A percentile compares a stretch with the other conserved stretches of the same genome.
phyloP scores from a whole-genome alignment of 2,888 invertebrate genomes.

The Melanotus villosus region DNA sequence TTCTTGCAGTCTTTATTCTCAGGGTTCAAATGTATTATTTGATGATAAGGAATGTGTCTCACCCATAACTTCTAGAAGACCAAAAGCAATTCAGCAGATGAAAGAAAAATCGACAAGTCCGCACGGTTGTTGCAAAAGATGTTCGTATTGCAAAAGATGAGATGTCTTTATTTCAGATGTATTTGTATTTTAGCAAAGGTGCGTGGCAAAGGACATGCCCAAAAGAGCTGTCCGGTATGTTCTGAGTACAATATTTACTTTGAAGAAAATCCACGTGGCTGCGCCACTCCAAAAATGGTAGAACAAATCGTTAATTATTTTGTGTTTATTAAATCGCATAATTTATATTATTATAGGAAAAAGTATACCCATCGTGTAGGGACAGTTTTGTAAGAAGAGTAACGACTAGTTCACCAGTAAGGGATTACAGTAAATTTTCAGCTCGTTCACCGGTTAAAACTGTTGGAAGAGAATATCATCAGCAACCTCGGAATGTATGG shows the following conservation, averaged over 20 bases:
- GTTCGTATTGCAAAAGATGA: not conserved
- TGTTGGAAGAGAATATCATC: not conserved
- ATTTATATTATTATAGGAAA: no score
- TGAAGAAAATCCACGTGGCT: slow-evolving; percentile 25
- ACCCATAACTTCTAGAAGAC: no score
- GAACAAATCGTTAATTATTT: not conserved
- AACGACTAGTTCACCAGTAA: not conserved
- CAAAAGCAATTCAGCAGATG: no score
- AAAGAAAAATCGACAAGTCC: not conserved
- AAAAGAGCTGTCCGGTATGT: slow-evolving; percentile 53
- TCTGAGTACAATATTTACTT: slow-evolving; percentile 56
- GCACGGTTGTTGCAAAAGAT: not conserved
- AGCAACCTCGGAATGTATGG: not conserved
- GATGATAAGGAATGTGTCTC: not conserved
- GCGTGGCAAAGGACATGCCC: slow-evolving; percentile 45
- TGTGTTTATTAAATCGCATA: no score
- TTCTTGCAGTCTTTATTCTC: slow-evolving; percentile 8
- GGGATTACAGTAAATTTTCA: not conserved
- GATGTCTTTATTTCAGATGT: not conserved
- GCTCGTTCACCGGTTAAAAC: not conserved
- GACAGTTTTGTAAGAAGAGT: not conserved
- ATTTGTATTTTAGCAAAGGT: slow-evolving; percentile 13
- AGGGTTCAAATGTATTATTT: not conserved
- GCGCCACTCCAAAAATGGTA: not conserved
- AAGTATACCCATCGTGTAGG: no score